A percentile compares a stretch with the other conserved stretches of the same genome.
Evolutionary conservation across 1,140 invertebrate species (phyloP).

Genomic region (Lerema accius): DNA sequence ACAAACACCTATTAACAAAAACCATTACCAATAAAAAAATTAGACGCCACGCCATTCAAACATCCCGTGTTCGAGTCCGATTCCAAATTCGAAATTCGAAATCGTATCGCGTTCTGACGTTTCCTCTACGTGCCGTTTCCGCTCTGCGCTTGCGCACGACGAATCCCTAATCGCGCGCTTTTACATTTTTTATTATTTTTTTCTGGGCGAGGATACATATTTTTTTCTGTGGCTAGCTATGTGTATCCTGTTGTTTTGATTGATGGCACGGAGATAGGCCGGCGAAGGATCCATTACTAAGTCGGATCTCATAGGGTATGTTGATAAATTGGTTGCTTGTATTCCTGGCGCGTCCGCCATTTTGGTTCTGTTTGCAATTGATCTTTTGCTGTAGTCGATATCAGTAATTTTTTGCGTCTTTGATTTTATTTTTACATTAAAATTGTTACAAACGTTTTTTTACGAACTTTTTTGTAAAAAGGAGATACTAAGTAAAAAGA

Average conservation of each 20-base stretch:
- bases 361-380: slow-evolving; percentile 30
- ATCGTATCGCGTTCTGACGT: slow-evolving; percentile 80
- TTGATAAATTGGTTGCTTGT: slow-evolving; percentile 68
- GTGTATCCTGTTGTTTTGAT: slow-evolving; percentile 77
- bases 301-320: slow-evolving; percentile 50
- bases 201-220: slow-evolving; percentile 49
- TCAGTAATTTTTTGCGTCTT: slow-evolving; percentile 3
- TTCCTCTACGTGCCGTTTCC: slow-evolving; percentile 81
- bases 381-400: slow-evolving; percentile 21
- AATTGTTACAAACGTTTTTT: too few relatives aligned
- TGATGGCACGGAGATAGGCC: slow-evolving; percentile 65
- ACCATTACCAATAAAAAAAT: slow-evolving; percentile 57
- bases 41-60: slow-evolving; percentile 68
- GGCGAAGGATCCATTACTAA: slow-evolving; percentile 57
- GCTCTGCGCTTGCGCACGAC: slow-evolving; percentile 64
- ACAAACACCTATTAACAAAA: slow-evolving; percentile 54
- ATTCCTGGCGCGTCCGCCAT: slow-evolving; percentile 50
- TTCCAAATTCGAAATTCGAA: slow-evolving; percentile 77
- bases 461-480: too few relatives aligned
- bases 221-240: slow-evolving; percentile 58
- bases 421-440: background rate
- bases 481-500: too few relatives aligned
- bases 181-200: slow-evolving; percentile 67
- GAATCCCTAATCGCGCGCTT: slow-evolving; percentile 74
- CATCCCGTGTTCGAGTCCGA: slow-evolving; percentile 60